Conservation (phyloP, 2,113 vertebrate species). For the Sander vitreus region DNA sequence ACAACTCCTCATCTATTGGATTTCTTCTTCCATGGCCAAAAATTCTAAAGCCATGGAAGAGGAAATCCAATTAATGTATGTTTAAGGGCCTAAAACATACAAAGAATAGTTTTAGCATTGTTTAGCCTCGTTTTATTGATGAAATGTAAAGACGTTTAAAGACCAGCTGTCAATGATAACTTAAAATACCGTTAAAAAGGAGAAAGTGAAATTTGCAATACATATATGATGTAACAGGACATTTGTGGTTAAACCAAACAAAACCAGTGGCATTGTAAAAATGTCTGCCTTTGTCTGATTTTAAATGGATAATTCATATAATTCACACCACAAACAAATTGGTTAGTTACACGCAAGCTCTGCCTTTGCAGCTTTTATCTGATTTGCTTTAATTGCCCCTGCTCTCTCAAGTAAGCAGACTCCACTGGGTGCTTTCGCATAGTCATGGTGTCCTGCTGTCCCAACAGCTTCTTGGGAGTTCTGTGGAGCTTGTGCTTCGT, state of each 20-base stretch:
- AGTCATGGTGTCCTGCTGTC: constrained; percentile 74
- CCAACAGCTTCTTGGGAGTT: constrained; percentile 80
- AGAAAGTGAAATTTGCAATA: background rate
- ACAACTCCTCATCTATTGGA: background rate
- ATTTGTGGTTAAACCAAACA: background rate
- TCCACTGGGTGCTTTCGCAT: constrained; percentile 56
- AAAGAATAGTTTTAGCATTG: background rate
- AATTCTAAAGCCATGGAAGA: too few species aligned
- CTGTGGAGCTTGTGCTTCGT: constrained; percentile 69
- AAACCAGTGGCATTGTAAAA: constrained; percentile 1
- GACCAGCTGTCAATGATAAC: background rate
- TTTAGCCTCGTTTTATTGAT: background rate
- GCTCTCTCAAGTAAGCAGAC: constrained; percentile 44
- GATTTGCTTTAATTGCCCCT: constrained; percentile 68
- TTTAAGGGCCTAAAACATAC: too few species aligned
- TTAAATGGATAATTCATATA: constrained; percentile 16
- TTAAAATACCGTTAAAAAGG: too few species aligned
- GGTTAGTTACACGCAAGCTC: constrained; percentile 11
- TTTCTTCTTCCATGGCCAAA: background rate
- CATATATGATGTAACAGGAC: background rate
- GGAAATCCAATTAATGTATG: too few species aligned
- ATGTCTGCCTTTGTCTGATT: background rate
- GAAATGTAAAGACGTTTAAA: background rate
- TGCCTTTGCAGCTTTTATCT: constrained; percentile 54
- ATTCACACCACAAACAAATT: constrained; percentile 39